These are phyloP conservation scores for Drosophila cyrtoloma DNA, from an alignment of 2,888 invertebrate species.

Conservation along the genomic window DNA sequence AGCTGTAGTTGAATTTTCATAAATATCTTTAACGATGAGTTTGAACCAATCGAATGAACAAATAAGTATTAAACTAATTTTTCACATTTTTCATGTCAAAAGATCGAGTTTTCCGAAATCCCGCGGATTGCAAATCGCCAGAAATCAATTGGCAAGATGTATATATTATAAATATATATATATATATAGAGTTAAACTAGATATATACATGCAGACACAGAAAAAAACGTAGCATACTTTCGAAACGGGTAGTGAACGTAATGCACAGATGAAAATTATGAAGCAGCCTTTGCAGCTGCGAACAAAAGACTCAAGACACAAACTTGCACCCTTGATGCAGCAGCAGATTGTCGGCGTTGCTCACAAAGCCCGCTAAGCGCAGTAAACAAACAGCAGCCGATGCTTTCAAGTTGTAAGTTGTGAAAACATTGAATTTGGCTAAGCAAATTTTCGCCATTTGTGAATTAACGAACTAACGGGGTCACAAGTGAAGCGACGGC, in stretches of 20 bases:
- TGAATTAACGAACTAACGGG: conserved; percentile 45
- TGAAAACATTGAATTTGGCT: conserved; percentile 28
- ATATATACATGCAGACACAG: neutral
- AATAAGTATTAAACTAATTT: neutral
- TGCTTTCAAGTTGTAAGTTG: conserved; percentile 14
- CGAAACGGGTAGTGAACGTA: neutral
- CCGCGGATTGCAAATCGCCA: neutral
- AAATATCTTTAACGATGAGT: neutral
- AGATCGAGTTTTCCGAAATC: neutral
- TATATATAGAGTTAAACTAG: neutral
- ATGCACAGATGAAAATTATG: neutral
- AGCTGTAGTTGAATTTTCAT: neutral
- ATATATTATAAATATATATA: neutral
- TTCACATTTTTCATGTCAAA: neutral
- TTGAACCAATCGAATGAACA: neutral
- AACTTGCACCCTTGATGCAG: conserved; percentile 33
- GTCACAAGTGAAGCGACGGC: conserved; percentile 39
- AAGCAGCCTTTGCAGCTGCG: conserved; percentile 40
- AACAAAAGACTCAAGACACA: conserved; percentile 59
- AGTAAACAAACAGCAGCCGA: neutral
- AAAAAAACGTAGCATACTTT: conserved; percentile 40
- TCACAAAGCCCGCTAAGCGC: neutral
- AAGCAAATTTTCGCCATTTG: conserved; percentile 7
- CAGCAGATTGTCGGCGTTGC: neutral
- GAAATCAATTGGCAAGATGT: neutral